Conservation (phyloP, 2,888 invertebrate genomes). For the Terebella lapidaria region DNA sequence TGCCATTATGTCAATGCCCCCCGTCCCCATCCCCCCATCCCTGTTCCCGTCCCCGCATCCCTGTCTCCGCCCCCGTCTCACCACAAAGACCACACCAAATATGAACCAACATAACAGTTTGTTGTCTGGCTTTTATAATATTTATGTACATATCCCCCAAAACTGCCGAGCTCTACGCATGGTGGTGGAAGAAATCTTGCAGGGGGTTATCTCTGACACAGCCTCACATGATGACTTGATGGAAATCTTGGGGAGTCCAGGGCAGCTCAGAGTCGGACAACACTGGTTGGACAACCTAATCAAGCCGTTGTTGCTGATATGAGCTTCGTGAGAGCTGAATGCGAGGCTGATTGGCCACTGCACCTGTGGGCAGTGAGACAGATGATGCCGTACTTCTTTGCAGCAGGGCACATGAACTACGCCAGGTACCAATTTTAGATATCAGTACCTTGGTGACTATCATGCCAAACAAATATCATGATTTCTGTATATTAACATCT, state of each 20-base stretch:
- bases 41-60: too few species aligned
- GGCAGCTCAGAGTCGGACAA: slow-evolving; percentile 2
- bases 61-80: too few species aligned
- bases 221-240: background rate
- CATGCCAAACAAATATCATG: too few species aligned
- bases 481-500: too few species aligned
- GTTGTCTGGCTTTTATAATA: too few species aligned
- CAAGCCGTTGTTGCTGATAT: slow-evolving; percentile 24
- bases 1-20: too few species aligned
- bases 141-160: too few species aligned
- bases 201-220: background rate
- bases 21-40: too few species aligned
- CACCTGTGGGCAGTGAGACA: slow-evolving; percentile 19
- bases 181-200: slow-evolving; percentile 21
- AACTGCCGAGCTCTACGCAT: slow-evolving; percentile 24
- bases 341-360: slow-evolving; percentile 26
- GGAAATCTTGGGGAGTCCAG: background rate
- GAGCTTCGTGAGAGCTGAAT: slow-evolving; percentile 22
- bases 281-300: slow-evolving; percentile 24
- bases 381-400: slow-evolving; percentile 30
- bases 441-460: too few species aligned
- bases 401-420: slow-evolving; percentile 27
- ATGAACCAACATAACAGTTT: too few species aligned
- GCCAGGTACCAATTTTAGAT: slow-evolving; percentile 6
- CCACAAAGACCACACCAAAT: too few species aligned